Evolutionary conservation across 2,113 vertebrate species (phyloP), one percentile per base, ranked within the genome.

Genomic region (Cyprinodon brontotheroides): DNA sequence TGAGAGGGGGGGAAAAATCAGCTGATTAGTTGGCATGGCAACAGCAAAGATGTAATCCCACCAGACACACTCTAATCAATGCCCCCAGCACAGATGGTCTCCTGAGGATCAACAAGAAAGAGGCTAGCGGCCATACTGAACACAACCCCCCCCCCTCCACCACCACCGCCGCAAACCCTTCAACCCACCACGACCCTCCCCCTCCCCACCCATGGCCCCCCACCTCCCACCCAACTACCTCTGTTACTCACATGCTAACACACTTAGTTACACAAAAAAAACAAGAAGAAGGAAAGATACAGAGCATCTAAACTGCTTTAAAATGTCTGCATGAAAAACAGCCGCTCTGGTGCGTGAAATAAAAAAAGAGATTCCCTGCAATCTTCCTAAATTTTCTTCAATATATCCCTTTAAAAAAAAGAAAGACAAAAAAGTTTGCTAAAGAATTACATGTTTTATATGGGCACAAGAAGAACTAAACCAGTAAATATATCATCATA

Each of bases 11-110:
- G 61, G n/a, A 72, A 92, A 94, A 95, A 96, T 97, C 98, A 99
- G 97, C 97, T 99, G 98, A 98, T 99, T 99, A 98, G 98, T 99
- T 98, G 98, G 97, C 98, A 99, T 99, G 96, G 97, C 96, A 99
- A 99, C 97, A 95, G 96, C 96, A 98, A 97, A 98, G 96, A 98
- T 98, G 97, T 98, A 99, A 99, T 99, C 97, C 98, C 96, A 95
- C 95, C 96, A 98, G 98, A 98, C 96, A 96, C 94, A 96, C 96
- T 99, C 97, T 98, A 99, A 99, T 99, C 97, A 99, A 98, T 98
- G 97, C 97, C 96, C 97, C 96, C 96, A 97, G 97, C 96, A 95
- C 98, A 99, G 96, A 98, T 97, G 96, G 95, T 97, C 97, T 97
- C 97, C 92, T 90, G 97, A 98, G 98, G 96, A 98, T 98, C 97